phyloP scores from a whole-genome alignment of 2,797 vertebrate species.

The Eremophila alpestris region DNA sequence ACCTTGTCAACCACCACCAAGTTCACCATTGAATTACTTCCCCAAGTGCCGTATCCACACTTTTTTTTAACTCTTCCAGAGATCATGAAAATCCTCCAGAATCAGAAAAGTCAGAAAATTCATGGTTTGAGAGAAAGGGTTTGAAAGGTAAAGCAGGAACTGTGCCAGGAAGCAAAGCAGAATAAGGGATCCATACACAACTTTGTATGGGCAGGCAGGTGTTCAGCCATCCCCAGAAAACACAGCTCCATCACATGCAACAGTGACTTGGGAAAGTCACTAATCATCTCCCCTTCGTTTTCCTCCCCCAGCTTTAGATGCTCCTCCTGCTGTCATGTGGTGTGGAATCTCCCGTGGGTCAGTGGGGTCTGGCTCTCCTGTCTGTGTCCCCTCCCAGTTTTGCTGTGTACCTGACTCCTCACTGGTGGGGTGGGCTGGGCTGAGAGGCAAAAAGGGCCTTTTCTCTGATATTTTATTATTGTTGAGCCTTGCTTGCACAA shows the following conservation, averaged over 20 bases:
- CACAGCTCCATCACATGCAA: neutral
- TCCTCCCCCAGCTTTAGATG: neutral
- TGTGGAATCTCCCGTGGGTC: neutral
- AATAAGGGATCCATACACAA: neutral
- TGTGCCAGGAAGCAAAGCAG: neutral
- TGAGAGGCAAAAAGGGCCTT: neutral
- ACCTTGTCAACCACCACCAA: neutral
- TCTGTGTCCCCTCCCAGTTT: neutral
- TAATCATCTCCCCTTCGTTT: neutral
- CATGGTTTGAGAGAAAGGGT: neutral
- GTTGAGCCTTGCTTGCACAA: no score
- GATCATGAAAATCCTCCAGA: neutral
- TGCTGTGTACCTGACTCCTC: neutral
- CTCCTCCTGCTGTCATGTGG: neutral
- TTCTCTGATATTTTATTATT: no score
- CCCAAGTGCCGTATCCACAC: no score
- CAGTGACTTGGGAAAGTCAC: neutral
- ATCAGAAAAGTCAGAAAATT: neutral
- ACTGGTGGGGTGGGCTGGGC: neutral
- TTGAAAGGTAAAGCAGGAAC: neutral
- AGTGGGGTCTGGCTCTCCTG: fast-evolving
- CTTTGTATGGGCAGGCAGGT: neutral
- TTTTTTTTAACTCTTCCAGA: neutral
- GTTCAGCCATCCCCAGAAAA: neutral
- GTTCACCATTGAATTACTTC: neutral